These are phyloP conservation scores for Acromyrmex charruanus DNA, from an alignment of 1,140 invertebrate species.

Conservation along the genomic window DNA sequence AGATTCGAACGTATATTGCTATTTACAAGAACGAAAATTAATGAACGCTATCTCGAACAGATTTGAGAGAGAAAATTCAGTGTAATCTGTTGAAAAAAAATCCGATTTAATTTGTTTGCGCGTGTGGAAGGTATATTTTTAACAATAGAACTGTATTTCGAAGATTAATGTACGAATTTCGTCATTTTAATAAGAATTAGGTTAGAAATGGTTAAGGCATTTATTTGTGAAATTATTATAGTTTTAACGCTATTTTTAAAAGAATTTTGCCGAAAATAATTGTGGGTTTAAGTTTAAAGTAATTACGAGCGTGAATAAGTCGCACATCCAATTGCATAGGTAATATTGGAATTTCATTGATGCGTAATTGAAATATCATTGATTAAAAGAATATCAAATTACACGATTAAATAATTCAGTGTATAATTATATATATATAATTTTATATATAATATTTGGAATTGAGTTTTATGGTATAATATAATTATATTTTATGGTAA, in stretches of 20 bases:
- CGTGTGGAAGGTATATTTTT: neutral
- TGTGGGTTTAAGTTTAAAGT: neutral
- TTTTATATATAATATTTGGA: neutral
- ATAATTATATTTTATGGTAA: no score
- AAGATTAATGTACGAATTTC: neutral
- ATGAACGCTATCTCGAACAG: neutral
- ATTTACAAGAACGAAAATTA: neutral
- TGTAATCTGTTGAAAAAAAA: neutral
- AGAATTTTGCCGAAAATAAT: neutral
- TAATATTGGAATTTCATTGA: neutral
- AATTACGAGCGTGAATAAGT: neutral
- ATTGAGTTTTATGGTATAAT: no score
- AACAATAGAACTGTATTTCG: neutral
- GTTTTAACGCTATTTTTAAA: neutral
- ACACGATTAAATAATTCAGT: neutral
- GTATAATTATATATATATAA: neutral
- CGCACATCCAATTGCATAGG: neutral
- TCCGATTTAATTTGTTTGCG: neutral
- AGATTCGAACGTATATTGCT: neutral
- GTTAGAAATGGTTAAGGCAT: neutral
- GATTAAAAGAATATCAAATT: neutral
- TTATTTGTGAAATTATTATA: no score
- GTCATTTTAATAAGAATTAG: neutral
- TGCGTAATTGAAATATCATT: no score
- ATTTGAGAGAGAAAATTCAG: neutral